Conservation (phyloP, 2,888 invertebrate genomes). For the Mesoligia furuncula region DNA sequence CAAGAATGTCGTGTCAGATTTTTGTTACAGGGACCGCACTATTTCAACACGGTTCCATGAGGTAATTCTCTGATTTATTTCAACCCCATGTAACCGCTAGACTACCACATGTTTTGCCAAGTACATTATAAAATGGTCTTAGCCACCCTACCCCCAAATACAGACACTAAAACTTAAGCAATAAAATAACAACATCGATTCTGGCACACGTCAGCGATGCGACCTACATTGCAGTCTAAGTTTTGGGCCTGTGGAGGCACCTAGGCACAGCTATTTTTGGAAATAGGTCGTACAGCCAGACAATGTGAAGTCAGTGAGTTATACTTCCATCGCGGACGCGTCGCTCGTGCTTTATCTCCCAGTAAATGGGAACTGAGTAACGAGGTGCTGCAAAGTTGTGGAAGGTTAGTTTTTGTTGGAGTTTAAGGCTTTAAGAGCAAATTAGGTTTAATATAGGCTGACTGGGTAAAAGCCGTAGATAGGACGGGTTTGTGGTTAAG, state of each 20-base stretch:
- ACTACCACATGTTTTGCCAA: neutral
- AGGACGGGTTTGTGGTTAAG: neutral
- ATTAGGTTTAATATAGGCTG: constrained; percentile 2
- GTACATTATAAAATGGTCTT: neutral
- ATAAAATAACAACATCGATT: constrained; percentile 43
- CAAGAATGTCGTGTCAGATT: neutral
- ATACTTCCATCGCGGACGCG: constrained; percentile 26
- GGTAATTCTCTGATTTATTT: neutral
- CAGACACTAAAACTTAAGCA: neutral
- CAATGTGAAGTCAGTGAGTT: constrained; percentile 50
- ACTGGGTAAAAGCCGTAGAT: neutral
- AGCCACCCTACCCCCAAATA: neutral
- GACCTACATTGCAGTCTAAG: constrained; percentile 57
- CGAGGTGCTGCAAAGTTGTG: constrained; percentile 25
- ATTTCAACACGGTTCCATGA: neutral
- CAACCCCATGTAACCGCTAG: neutral
- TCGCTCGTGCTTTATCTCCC: constrained; percentile 18
- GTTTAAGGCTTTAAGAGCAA: constrained; percentile 12
- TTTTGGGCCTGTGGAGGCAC: constrained; percentile 34
- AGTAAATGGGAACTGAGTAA: constrained; percentile 43
- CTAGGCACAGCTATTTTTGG: constrained; percentile 59
- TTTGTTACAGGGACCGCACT: too few species aligned
- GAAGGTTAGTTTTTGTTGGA: neutral
- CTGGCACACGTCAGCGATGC: constrained; percentile 37
- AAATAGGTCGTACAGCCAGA: constrained; percentile 62